Conservation (phyloP, 2,888 invertebrate species). For the Hyposoter dolosus region DNA sequence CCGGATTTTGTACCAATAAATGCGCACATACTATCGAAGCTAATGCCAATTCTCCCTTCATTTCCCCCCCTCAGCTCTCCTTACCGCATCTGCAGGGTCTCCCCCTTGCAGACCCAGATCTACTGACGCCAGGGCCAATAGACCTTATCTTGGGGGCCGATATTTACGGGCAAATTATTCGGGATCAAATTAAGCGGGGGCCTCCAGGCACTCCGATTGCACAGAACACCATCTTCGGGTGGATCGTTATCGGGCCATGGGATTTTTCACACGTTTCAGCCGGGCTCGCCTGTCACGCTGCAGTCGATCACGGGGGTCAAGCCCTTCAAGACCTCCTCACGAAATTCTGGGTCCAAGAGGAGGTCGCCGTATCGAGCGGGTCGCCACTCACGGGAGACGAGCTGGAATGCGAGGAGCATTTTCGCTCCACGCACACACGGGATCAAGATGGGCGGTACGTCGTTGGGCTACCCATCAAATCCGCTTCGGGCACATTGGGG, state of each 20-base stretch:
- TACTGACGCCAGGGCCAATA: background rate
- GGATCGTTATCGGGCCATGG: no score
- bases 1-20: background rate
- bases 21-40: slow-evolving; percentile 35
- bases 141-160: slow-evolving; percentile 56
- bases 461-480: no score
- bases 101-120: slow-evolving; percentile 50
- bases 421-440: no score
- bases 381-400: slow-evolving; percentile 23
- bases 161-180: slow-evolving; percentile 45
- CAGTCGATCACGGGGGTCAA: no score
- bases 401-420: no score
- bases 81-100: slow-evolving; percentile 45
- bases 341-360: no score
- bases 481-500: no score
- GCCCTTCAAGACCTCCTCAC: no score
- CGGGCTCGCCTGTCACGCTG: no score
- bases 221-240: slow-evolving; percentile 51
- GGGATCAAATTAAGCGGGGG: slow-evolving; percentile 21
- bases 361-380: slow-evolving; percentile 44
- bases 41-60: no score
- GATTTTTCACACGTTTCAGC: no score
- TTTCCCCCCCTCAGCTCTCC: background rate
- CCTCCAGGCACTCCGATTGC: slow-evolving; percentile 32
- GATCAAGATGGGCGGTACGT: no score